Base-by-base conservation (phyloP, 2,888 invertebrate genomes). In the Apantesis nais region DNA sequence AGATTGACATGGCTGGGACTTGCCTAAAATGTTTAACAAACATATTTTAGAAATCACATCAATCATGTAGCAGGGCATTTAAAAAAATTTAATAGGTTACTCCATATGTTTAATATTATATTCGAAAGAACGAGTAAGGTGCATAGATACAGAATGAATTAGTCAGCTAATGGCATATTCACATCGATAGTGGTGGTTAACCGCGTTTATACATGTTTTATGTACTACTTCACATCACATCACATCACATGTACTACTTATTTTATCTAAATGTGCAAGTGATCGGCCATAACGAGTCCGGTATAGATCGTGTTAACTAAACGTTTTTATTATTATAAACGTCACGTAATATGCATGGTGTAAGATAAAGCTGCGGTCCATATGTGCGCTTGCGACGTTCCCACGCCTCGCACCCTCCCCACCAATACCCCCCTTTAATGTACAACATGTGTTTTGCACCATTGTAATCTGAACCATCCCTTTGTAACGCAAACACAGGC, bases 301-400 rank as follows among this genome's bases (percentile, higher is more conserved):
- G 84, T 81, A 83, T 86, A 89, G 88, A 89, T 90, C 88, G 85
- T 88, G 88, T 90, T 90, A 90, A 90, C 89, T 90, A 89, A 92
- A 89, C 84, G 85, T 90, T 90, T 90, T 90, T 93, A 93, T 93
- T 92, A 92, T 89, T 90, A 88, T 85, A 84, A 83, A 84, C 88
- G 88, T 89, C 90, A 89, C 87, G 83, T 91, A 90, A 89, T 90
- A 88, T 88, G 87, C 88, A 86, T 89, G 87, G 87, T 83, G 83
- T 85, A 84, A 89, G 92, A 93, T 93, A 92, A 94, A 94, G 93
- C 94, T 95, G 94, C 88, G 88, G 85, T 89, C 92, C 94, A 94
- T 86, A 94, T 94, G 94, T 93, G 93, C 89, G 89, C 81, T 76
- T 81, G 87, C 86, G 85, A 74, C 81, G 91, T 94, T 94, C 94